phyloP scores from a whole-genome alignment of 2,113 vertebrate species.

The Syrmaticus mikado region DNA sequence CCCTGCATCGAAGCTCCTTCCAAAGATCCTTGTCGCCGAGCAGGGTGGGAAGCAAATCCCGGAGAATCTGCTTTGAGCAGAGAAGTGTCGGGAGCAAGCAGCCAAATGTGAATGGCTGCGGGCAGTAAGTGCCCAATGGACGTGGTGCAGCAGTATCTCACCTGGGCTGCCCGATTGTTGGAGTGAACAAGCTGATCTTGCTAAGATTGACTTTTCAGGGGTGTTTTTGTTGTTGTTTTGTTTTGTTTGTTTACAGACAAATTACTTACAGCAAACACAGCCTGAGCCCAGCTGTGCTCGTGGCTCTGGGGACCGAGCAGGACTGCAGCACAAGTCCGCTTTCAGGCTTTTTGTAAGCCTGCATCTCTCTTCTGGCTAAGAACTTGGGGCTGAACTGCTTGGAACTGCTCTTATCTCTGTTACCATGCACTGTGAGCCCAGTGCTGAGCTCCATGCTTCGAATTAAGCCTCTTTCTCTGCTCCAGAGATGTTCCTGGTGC shows the following conservation, averaged over 20 bases:
- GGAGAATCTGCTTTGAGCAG: neutral
- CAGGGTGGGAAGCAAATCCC: neutral
- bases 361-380: neutral
- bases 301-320: neutral
- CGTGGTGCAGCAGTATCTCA: neutral
- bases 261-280: neutral
- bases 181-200: neutral
- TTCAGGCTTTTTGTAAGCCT: neutral
- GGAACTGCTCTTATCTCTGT: neutral
- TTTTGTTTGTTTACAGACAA: neutral
- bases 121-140: rapidly evolving
- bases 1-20: neutral
- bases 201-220: neutral
- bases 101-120: rapidly evolving
- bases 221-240: too few species aligned
- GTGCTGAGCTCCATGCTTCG: neutral
- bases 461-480: neutral
- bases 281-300: neutral
- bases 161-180: neutral
- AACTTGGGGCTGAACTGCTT: neutral
- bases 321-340: neutral
- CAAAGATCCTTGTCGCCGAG: neutral
- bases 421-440: neutral
- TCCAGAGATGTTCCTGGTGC: neutral
- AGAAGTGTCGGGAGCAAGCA: neutral